These are phyloP conservation scores for Serinus canaria DNA, from an alignment of 2,113 vertebrate species.

Conservation along the genomic window DNA sequence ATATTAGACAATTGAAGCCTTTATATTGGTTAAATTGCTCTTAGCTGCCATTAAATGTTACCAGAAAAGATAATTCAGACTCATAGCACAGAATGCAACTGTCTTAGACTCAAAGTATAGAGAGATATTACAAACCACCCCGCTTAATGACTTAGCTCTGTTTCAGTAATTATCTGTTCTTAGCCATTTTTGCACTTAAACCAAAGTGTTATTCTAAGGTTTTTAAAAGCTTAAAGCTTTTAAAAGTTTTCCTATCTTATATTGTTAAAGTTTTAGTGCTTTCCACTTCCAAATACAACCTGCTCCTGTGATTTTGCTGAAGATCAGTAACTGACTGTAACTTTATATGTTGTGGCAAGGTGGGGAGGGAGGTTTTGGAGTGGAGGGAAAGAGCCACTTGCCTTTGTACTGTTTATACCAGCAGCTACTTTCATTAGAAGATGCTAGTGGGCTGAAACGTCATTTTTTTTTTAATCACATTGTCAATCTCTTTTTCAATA, in stretches of 20 bases:
- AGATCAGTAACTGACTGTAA: neutral
- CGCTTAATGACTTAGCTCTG: neutral
- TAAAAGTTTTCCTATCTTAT: neutral
- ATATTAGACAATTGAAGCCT: neutral
- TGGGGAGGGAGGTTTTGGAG: fast-evolving
- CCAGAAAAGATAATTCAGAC: neutral
- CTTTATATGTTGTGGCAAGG: neutral
- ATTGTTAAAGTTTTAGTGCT: neutral
- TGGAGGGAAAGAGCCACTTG: neutral
- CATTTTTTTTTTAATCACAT: neutral
- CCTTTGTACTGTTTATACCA: neutral
- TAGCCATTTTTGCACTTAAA: neutral
- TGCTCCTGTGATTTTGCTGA: neutral
- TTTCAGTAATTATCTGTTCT: neutral
- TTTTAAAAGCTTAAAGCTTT: neutral
- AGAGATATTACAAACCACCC: neutral
- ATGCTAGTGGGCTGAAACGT: neutral
- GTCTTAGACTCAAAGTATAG: neutral
- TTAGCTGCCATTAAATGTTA: neutral
- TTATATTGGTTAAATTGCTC: neutral
- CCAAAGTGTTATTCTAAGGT: neutral
- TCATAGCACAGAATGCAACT: neutral
- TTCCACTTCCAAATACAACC: neutral
- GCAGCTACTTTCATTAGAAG: neutral
- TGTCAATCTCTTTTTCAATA: neutral